Conservation (phyloP, 2,113 vertebrate genomes). For the Erythrocercus mccallii region DNA sequence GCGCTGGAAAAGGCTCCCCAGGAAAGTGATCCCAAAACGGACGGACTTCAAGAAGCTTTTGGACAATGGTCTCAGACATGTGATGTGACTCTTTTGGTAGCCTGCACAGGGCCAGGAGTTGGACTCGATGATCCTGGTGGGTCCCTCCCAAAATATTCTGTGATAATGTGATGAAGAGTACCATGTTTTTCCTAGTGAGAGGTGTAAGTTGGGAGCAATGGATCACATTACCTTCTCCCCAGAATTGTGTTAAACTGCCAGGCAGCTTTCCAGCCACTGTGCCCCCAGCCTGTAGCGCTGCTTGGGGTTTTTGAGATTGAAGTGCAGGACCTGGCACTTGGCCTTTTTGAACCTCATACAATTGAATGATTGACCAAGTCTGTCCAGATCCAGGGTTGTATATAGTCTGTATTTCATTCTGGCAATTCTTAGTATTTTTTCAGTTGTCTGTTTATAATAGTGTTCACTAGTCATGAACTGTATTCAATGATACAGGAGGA, state of each 20-base stretch:
- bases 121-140: accelerated
- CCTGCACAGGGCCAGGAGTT: neutral
- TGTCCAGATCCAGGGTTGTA: neutral
- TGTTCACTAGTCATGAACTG: neutral
- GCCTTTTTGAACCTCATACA: neutral
- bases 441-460: neutral
- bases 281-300: accelerated
- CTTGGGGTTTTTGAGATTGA: neutral
- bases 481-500: neutral
- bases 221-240: neutral
- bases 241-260: neutral
- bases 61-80: neutral
- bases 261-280: neutral
- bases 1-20: neutral
- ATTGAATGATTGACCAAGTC: neutral
- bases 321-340: accelerated
- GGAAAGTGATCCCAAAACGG: neutral
- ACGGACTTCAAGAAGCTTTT: neutral
- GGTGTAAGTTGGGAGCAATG: neutral
- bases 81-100: neutral
- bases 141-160: neutral
- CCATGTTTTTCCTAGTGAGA: neutral
- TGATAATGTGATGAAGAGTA: neutral
- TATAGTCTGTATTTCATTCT: neutral
- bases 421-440: neutral